phyloP scores from a whole-genome alignment of 2,888 invertebrate genomes.

The Lochmaea capreae region DNA sequence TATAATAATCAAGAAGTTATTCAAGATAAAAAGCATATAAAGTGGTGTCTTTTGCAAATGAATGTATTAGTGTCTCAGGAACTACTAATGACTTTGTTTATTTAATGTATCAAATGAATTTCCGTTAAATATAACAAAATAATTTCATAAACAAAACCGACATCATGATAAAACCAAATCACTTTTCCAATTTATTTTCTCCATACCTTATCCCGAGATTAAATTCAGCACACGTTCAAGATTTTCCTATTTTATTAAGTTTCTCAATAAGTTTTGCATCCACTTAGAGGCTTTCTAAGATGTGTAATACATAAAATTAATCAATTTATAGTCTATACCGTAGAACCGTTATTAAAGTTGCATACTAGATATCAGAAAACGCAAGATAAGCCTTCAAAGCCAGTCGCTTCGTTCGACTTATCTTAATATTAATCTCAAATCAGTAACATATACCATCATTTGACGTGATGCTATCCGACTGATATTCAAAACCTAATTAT shows the following conservation, averaged over 20 bases:
- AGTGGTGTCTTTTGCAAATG: too few species aligned
- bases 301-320: background rate
- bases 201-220: background rate
- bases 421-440: constrained; percentile 10
- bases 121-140: background rate
- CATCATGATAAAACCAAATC: background rate
- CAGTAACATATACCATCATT: background rate
- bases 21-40: too few species aligned
- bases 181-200: background rate
- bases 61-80: too few species aligned
- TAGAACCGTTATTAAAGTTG: background rate
- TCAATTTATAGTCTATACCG: background rate
- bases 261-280: background rate
- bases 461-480: constrained; percentile 7
- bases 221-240: constrained; percentile 4
- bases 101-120: background rate
- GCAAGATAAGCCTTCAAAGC: background rate
- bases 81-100: too few species aligned
- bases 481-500: constrained; percentile 31
- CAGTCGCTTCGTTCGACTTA: constrained; percentile 1
- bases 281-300: background rate
- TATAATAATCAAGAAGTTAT: too few species aligned
- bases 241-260: background rate
- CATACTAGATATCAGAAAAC: background rate
- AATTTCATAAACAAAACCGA: background rate